Conservation (phyloP, 2,888 invertebrate species). For the Camptogramma bilineatum region DNA sequence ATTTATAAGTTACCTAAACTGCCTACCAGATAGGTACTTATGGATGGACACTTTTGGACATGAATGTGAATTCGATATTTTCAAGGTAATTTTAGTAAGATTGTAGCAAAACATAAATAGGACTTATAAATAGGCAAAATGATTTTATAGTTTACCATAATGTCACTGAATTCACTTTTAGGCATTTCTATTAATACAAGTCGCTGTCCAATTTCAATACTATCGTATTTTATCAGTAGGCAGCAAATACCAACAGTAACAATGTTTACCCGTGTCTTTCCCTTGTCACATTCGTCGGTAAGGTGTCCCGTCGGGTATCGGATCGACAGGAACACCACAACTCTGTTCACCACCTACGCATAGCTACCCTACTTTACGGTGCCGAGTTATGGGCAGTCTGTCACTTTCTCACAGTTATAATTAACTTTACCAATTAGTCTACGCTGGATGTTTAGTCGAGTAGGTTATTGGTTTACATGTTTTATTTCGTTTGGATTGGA, state of each 20-base stretch:
- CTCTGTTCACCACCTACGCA: conserved; percentile 34
- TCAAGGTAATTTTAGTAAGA: too few relatives aligned
- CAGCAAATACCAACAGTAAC: conserved; percentile 33
- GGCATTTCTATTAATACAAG: conserved; percentile 15
- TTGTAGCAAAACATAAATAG: too few relatives aligned
- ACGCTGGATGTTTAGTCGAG: conserved; percentile 29
- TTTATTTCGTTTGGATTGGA: conserved; percentile 11
- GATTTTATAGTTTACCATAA: neutral
- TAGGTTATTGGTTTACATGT: conserved; percentile 9
- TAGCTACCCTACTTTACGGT: conserved; percentile 19
- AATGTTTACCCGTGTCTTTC: conserved; percentile 45
- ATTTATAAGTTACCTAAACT: too few relatives aligned
- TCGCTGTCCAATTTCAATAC: conserved; percentile 18
- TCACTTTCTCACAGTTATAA: conserved; percentile 47
- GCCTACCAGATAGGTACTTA: too few relatives aligned
- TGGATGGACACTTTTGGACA: too few relatives aligned
- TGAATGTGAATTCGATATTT: too few relatives aligned
- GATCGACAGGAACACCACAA: conserved; percentile 24
- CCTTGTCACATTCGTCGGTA: conserved; percentile 50
- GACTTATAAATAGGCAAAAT: neutral
- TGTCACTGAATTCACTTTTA: neutral
- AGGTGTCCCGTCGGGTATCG: conserved; percentile 40
- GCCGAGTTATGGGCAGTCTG: conserved; percentile 21
- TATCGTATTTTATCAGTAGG: conserved; percentile 34
- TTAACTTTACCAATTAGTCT: conserved; percentile 40